Evolutionary conservation across 2,113 vertebrate species (phyloP).

Genomic region (Cariama cristata): DNA sequence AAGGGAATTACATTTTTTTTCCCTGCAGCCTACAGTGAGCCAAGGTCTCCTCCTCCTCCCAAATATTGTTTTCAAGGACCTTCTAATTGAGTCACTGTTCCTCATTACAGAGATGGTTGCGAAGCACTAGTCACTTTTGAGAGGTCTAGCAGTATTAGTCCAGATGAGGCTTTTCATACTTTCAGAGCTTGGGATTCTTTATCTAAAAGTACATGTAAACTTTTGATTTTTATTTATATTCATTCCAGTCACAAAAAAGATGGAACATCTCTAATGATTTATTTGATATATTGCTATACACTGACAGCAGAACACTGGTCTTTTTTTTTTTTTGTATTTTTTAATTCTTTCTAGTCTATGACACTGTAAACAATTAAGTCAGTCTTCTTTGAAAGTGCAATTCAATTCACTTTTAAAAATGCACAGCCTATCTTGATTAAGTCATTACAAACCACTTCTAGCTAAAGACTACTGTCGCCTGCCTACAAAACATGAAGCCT

Average conservation of each 20-base stretch:
- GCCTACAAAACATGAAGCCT: neutral
- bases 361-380: neutral
- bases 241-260: neutral
- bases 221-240: neutral
- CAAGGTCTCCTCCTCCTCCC: neutral
- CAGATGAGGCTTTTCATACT: neutral
- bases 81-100: neutral
- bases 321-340: neutral
- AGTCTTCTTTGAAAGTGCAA: neutral
- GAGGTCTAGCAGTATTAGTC: neutral
- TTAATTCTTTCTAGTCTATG: neutral
- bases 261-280: neutral
- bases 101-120: neutral
- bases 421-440: conserved; percentile 1
- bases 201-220: neutral
- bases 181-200: neutral
- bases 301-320: neutral
- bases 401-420: neutral
- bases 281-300: neutral
- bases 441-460: neutral
- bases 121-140: neutral
- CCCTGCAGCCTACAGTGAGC: neutral
- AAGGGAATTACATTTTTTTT: neutral
- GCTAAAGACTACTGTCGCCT: neutral
- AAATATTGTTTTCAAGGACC: neutral